These are phyloP conservation scores for Hippolais icterina DNA, from an alignment of 2,113 vertebrate genomes.

Conservation along the genomic window DNA sequence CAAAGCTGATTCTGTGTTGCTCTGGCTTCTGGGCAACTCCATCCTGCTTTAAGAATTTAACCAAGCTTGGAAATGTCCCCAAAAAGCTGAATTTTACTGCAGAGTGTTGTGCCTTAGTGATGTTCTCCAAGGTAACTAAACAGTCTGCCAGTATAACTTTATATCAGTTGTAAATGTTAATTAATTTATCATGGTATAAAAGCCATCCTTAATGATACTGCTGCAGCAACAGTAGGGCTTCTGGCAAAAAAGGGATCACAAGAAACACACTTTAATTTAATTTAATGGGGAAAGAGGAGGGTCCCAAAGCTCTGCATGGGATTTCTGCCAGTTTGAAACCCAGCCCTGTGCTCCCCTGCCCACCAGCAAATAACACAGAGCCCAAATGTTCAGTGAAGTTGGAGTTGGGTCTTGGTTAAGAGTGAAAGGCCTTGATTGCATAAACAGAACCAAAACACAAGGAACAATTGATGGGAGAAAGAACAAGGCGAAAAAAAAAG, in stretches of 20 bases:
- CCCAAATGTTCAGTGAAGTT: background rate
- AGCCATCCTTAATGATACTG: background rate
- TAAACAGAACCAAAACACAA: constrained; percentile 62
- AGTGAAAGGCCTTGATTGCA: constrained; percentile 52
- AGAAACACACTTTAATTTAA: background rate
- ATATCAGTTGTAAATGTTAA: background rate
- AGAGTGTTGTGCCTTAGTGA: background rate
- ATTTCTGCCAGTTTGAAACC: background rate
- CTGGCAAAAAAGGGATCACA: background rate
- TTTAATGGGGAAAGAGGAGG: background rate
- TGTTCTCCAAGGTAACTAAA: background rate
- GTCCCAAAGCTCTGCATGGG: background rate
- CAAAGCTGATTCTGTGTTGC: background rate
- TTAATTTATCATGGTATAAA: background rate
- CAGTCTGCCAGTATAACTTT: background rate
- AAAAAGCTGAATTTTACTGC: background rate
- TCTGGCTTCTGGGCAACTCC: background rate
- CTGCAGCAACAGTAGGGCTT: background rate
- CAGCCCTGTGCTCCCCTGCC: background rate
- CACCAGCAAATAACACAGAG: background rate
- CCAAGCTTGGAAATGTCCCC: background rate
- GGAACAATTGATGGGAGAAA: constrained; percentile 41
- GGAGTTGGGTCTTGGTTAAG: constrained; percentile 57
- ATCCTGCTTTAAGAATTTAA: background rate
- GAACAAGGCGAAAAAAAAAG: background rate